phyloP scores from a whole-genome alignment of 2,113 vertebrate species.

The Albula glossodonta region DNA sequence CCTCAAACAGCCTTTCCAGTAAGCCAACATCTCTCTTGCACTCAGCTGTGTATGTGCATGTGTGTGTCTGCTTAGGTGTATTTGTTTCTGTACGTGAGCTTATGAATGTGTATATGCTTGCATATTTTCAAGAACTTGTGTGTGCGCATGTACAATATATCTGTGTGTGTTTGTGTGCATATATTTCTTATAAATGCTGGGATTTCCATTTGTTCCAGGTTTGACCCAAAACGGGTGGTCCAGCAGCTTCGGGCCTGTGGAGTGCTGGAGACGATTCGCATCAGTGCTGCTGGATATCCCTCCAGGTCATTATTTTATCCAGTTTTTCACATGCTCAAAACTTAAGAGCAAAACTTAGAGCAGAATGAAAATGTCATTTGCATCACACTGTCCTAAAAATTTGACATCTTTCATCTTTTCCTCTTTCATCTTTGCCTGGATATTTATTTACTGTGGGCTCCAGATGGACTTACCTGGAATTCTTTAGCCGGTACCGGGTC shows the following conservation, averaged over 20 bases:
- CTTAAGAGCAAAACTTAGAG: too few relatives aligned
- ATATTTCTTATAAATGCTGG: neutral
- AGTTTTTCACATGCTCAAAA: too few relatives aligned
- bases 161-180: constrained; percentile 3
- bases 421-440: neutral
- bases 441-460: neutral
- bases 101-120: neutral
- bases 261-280: constrained; percentile 76
- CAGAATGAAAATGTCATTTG: too few relatives aligned
- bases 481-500: constrained; percentile 68
- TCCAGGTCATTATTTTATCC: constrained; percentile 61
- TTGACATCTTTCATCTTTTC: too few relatives aligned
- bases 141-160: neutral
- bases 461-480: constrained; percentile 73
- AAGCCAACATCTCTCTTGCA: constrained; percentile 26
- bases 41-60: neutral
- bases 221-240: constrained; percentile 73
- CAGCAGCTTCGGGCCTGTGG: constrained; percentile 79
- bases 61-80: neutral
- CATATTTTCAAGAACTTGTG: neutral
- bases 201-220: constrained; percentile 46
- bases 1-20: constrained; percentile 70
- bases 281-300: constrained; percentile 77
- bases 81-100: neutral
- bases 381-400: too few relatives aligned